Base-by-base conservation (phyloP, 2,888 invertebrate species). In the Heliconius hortense region DNA sequence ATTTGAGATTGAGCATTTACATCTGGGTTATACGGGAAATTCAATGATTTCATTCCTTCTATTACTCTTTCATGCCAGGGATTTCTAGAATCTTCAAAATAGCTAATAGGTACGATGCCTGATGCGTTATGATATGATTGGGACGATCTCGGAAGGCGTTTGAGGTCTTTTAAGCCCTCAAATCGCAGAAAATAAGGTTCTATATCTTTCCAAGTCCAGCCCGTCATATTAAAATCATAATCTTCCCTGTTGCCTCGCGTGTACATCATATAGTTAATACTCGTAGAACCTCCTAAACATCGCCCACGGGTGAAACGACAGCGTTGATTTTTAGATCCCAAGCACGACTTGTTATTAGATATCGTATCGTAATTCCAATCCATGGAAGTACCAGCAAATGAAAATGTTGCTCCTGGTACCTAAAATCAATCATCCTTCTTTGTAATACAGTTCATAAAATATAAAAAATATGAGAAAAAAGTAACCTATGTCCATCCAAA, bases 241-340 rank as follows among this genome's bases (percentile, higher is more conserved):
- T 91, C 91, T 0, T 13, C 67, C 0, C 82, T 84, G 76, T 86
- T 87, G 3, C 91, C 91, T 48, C 92, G 87, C 2, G 85, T 84
- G 82, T 90, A 90, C 78, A 90, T 79, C 90, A 92, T 90, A 81
- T 86, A 86, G 82, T 92, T 92, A 80, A 88, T 88, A 80, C 84
- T 84, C 72, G 90, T 88, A 77, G 91, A 90, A 73, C 91, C 91
- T 1, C 91, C 91, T 72, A 92, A 87, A 43, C 88, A 86, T 76
- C 86, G 87, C 76, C 92, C 91, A 77, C 90, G 88, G 26, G 72
- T 78, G 78, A 87, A 87, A 66, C 84, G 84, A 77, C 91, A 91
- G 76, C 81, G 81, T 26, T 71, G 73, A 2, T 82, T 82, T 21
- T 75, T 76, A 2, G 83, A 84, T 8, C 86, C 81, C 39, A 90